Percentiles rank a stretch among this genome's conserved stretches.
These are phyloP conservation scores for Frieseomelitta varia DNA, from an alignment of 1,140 invertebrate species.

Conservation along the genomic window DNA sequence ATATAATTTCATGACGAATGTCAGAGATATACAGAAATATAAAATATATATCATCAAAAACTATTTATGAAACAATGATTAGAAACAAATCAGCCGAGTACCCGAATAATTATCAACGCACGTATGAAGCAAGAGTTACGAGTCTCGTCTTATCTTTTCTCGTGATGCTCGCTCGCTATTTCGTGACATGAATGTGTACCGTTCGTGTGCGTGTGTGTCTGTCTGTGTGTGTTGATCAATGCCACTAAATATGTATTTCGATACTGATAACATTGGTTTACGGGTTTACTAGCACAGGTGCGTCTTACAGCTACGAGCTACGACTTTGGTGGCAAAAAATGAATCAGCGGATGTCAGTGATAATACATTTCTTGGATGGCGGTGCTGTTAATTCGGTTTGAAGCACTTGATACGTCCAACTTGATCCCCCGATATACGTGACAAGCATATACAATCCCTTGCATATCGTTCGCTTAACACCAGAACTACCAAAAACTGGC, in stretches of 20 bases:
- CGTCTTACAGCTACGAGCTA: constrained; percentile 64
- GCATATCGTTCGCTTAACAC: no score
- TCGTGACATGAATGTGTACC: constrained; percentile 27
- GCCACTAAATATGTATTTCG: constrained; percentile 29
- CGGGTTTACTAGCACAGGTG: constrained; percentile 65
- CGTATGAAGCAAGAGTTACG: not conserved
- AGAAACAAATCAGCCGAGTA: not conserved
- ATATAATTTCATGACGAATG: no score
- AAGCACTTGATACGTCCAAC: constrained; percentile 39
- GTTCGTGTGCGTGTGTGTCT: not conserved
- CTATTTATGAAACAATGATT: not conserved
- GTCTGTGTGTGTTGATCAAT: constrained; percentile 43
- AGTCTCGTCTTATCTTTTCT: not conserved
- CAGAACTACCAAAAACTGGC: no score
- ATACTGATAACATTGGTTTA: constrained; percentile 53
- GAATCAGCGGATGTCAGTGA: constrained; percentile 64
- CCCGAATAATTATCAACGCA: not conserved
- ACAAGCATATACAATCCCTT: not conserved
- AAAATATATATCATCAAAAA: not conserved
- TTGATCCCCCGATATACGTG: not conserved
- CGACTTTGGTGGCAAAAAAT: constrained; percentile 55
- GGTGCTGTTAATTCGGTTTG: constrained; percentile 58
- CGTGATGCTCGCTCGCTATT: constrained; percentile 8
- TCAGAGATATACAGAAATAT: no score
- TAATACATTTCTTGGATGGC: constrained; percentile 50